Percentiles rank a stretch among this genome's conserved stretches.
Conservation (phyloP, 2,113 vertebrate genomes). For the Isurus oxyrinchus region DNA sequence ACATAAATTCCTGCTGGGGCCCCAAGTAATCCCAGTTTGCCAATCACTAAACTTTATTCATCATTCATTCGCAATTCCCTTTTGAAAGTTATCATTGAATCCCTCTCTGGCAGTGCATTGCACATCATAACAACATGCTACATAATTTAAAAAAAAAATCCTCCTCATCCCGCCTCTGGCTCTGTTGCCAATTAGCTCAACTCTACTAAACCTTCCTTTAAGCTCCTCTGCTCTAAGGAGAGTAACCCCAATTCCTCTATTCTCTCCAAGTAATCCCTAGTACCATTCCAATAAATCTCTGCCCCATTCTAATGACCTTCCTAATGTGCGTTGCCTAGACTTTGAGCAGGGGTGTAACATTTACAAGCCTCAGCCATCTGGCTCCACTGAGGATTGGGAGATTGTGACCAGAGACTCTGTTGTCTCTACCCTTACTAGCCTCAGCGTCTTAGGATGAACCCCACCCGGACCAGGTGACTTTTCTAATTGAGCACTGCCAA, state of each 20-base stretch:
- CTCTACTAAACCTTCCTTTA: neutral
- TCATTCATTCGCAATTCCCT: neutral
- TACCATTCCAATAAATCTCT: neutral
- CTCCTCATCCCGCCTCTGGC: neutral
- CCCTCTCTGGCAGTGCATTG: neutral
- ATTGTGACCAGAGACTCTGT: too few species aligned
- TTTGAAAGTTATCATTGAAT: neutral
- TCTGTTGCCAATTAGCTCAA: neutral
- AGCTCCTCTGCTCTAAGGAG: neutral
- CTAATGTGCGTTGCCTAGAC: neutral
- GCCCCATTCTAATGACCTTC: neutral
- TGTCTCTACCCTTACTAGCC: too few species aligned
- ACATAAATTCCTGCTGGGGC: neutral
- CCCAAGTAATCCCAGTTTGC: neutral
- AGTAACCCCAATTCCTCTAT: neutral
- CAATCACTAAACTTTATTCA: neutral
- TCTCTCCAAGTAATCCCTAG: neutral
- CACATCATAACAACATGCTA: neutral
- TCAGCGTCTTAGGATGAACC: too few species aligned
- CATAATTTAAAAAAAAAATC: neutral
- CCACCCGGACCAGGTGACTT: too few species aligned
- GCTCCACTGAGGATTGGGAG: too few species aligned
- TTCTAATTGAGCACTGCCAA: too few species aligned
- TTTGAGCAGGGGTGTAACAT: too few species aligned
- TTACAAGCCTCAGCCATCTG: too few species aligned